A percentile compares a stretch with the other conserved stretches of the same genome.
Evolutionary conservation across 1,140 invertebrate species (phyloP).

Genomic region (Ceratosolen fusciceps): DNA sequence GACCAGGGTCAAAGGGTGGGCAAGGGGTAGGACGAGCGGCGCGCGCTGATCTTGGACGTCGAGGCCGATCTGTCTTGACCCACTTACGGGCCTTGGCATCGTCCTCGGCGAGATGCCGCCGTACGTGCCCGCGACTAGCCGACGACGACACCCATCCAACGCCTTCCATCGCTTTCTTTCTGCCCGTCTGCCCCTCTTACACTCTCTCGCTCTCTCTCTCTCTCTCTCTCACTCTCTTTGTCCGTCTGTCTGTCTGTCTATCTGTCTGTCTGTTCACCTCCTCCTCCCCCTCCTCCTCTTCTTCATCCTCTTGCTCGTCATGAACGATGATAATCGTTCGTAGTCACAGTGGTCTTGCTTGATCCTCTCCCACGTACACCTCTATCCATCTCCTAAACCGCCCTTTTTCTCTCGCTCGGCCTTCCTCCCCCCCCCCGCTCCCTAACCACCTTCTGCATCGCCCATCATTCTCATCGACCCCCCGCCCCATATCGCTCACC

Average conservation of each 20-base stretch:
- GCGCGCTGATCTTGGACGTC: slow-evolving; percentile 29
- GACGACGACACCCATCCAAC: slow-evolving; percentile 27
- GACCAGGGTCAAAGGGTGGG: not conserved
- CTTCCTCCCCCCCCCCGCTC: not conserved
- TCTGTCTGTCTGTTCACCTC: not conserved
- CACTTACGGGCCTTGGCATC: slow-evolving; percentile 32
- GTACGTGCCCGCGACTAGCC: slow-evolving; percentile 27
- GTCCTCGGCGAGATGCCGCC: slow-evolving; percentile 7
- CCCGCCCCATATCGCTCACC: not conserved
- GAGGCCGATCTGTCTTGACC: slow-evolving; percentile 40
- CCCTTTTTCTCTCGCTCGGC: not conserved
- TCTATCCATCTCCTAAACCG: not conserved
- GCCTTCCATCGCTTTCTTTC: not conserved
- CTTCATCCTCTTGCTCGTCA: too few relatives aligned
- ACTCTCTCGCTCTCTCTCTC: too few relatives aligned
- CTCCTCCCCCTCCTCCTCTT: too few relatives aligned
- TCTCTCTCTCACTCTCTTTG: too few relatives aligned
- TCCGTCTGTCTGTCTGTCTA: not conserved
- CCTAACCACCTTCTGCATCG: not conserved
- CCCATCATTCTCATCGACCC: not conserved
- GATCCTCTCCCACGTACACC: too few relatives aligned
- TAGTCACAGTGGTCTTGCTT: too few relatives aligned
- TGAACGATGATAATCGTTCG: too few relatives aligned
- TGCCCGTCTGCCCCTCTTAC: too few relatives aligned
- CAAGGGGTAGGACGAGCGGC: not conserved